Base-by-base conservation (phyloP, 1,140 invertebrate species). In the Chionoecetes opilio region DNA sequence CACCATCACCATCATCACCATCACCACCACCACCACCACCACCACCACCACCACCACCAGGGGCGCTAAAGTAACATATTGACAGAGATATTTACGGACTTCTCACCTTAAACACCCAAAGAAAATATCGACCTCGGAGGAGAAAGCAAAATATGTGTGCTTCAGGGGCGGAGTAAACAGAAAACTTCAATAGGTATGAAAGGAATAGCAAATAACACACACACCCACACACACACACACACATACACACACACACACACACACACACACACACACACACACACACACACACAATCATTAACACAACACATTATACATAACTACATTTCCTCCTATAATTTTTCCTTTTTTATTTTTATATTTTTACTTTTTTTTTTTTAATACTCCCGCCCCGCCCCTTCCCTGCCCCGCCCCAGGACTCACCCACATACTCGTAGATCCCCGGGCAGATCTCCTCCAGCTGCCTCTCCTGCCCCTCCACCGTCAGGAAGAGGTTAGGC, bases 401-500 rank as follows among this genome's bases (percentile, higher is more conserved):
- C 37, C n/a, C 46, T 3, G 3, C 63, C 31, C 0, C 63, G 14
- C 37, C 46, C 6, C 9, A 14, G 31, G n/a, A 87, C 94, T 95
- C 46, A 95, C 94, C 94, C 11, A 82, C 88, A 29, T 95, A 95
- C 46, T 95, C 94, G 46, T 95, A 95, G 41, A 95, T 95, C 0
- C 94, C 94, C 0, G 94, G 94, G 46, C 94, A 95, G 14, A 95
- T 95, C 91, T 95, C 94, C 90, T 95, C 94, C 46, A 95, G 35
- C 34, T 95, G 85, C 26, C 84, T 29, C 5, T 95, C 90, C 31
- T 95, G 90, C 11, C 94, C 94, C 53, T 95, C 94, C 21, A 95
- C 94, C 21, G 94, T 95, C 37, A 95, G 91, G 94, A 95, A 95
- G 90, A 95, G 94, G 89, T 95, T 95, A 35, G 94, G 94, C 14